phyloP scores from a whole-genome alignment of 2,113 vertebrate genomes.

The Actenoides lindsayi region DNA sequence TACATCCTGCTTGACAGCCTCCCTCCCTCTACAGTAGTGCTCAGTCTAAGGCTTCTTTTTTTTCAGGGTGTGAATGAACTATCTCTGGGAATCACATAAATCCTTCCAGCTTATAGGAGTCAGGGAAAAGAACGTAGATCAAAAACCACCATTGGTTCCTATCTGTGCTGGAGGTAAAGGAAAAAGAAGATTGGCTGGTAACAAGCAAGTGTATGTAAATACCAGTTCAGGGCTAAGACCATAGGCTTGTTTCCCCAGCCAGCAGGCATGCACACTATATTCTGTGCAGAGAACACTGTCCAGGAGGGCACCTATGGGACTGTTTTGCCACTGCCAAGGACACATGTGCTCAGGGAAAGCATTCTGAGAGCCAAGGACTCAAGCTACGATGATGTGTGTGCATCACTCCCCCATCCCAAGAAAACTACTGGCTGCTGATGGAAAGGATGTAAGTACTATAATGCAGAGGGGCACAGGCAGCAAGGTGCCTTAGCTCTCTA shows the following conservation, averaged over 20 bases:
- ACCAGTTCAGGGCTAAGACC: too few species aligned
- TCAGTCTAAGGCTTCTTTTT: too few species aligned
- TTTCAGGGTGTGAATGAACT: too few species aligned
- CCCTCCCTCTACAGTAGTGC: accelerated
- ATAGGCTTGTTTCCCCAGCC: accelerated
- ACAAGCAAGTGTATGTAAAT: accelerated
- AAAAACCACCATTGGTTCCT: not conserved
- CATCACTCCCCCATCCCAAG: accelerated
- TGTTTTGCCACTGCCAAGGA: not conserved
- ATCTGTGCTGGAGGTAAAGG: not conserved
- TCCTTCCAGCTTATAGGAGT: accelerated
- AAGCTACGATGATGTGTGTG: accelerated
- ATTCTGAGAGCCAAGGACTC: accelerated
- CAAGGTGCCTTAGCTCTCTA: not conserved
- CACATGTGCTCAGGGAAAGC: not conserved
- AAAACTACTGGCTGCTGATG: not conserved
- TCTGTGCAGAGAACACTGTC: not conserved
- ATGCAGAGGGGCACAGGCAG: not conserved
- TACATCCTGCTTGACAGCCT: too few species aligned
- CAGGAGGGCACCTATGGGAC: not conserved
- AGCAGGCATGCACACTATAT: too few species aligned
- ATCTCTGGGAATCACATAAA: too few species aligned
- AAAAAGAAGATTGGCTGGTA: not conserved
- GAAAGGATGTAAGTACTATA: not conserved
- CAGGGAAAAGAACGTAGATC: accelerated